Conservation (phyloP, 2,113 vertebrate species). For the Barbus barbus region DNA sequence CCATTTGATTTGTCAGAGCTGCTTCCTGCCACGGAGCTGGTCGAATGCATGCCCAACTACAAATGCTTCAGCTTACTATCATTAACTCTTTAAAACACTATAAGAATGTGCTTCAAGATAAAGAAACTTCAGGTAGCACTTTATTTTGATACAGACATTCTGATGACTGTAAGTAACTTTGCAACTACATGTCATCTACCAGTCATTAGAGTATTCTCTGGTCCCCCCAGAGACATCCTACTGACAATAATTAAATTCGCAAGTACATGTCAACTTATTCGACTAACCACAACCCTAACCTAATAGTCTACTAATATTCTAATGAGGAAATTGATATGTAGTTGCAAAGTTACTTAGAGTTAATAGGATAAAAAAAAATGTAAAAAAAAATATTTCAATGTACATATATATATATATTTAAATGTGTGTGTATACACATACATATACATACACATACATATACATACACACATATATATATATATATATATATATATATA, state of each 20-base stretch:
- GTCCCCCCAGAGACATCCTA: not conserved
- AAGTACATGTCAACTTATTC: not conserved
- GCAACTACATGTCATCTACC: not conserved
- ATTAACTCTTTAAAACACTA: constrained; percentile 51
- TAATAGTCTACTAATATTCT: not conserved
- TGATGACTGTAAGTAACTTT: not conserved
- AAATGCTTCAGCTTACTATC: constrained; percentile 54
- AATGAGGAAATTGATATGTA: not conserved
- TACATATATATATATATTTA: too few relatives aligned
- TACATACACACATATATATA: too few relatives aligned
- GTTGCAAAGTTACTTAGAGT: too few relatives aligned
- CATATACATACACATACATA: too few relatives aligned
- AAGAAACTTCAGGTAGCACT: not conserved
- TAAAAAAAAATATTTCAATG: too few relatives aligned
- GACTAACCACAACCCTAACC: too few relatives aligned
- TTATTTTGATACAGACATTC: not conserved
- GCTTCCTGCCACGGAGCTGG: constrained; percentile 59
- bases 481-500: too few relatives aligned
- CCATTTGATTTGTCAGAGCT: constrained; percentile 57
- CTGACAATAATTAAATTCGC: not conserved
- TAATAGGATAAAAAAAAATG: too few relatives aligned
- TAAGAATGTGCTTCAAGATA: constrained; percentile 36
- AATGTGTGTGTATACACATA: too few relatives aligned
- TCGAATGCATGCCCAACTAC: constrained; percentile 63
- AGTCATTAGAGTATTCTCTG: not conserved